Evolutionary conservation across 2,113 vertebrate species (phyloP), one percentile per base, ranked within the genome.

Genomic region (Chamaea fasciata): DNA sequence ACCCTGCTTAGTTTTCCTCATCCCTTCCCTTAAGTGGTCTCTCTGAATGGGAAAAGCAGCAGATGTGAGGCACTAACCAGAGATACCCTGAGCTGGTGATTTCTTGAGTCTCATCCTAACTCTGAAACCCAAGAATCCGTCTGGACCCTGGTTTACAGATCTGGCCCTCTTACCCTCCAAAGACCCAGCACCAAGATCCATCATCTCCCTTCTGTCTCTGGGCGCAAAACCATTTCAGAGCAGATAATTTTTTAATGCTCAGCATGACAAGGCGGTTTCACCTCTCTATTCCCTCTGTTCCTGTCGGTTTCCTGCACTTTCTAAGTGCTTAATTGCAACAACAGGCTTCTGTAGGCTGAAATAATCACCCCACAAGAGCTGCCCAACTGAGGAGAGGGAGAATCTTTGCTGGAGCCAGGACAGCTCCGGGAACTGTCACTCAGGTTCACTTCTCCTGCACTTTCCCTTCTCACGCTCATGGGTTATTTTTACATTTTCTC

Each of bases 401-500:
- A 46, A 53, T 52, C 46, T 87, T 60, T 55, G 49, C 85, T 67
- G 76, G 65, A 91, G 87, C 64, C 3, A 5, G 53, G 63, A 39
- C 63, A 83, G 79, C 62, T 82, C 56, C 0, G 1, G 67, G 70
- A 87, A 6, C 27, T 21, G 71, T 80, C 76, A 57, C 82, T 69
- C 33, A 33, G 67, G 75, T 85, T 91, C 71, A 55, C 15, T 85
- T 80, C 92, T 86, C 90, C 79, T 63, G 75, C 0, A 0, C 64
- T 74, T 81, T 77, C 82, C 71, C 76, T 80, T 90, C 94, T 92
- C 82, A 91, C 4, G 11, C 67, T 69, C 44, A 2, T 0, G 18
- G 64, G 79, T 81, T 94, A 97, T 93, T 97, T 97, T 94, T 95
- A 83, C 13, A 75, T 95, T 90, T 88, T 89, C 50, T 74, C 68